phyloP scores from a whole-genome alignment of 2,888 invertebrate species.

The Acleris sparsana region DNA sequence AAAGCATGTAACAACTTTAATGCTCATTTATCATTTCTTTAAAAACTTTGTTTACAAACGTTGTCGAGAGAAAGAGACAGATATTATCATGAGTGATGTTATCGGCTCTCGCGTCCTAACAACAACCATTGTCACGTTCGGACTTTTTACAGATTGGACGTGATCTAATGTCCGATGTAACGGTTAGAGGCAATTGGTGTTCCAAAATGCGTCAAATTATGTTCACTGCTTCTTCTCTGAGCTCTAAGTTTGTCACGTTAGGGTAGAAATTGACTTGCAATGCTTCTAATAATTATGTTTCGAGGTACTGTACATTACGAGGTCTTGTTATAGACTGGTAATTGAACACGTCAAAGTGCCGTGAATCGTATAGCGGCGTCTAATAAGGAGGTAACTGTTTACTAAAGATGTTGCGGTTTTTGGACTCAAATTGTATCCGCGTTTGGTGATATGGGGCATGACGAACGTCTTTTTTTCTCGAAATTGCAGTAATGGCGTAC shows the following conservation, averaged over 20 bases:
- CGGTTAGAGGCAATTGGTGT: constrained; percentile 50
- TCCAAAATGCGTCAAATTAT: constrained; percentile 42
- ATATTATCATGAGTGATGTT: constrained; percentile 6
- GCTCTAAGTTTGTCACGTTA: constrained; percentile 16
- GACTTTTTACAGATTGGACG: constrained; percentile 49
- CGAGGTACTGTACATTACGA: constrained; percentile 43
- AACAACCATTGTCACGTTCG: constrained; percentile 50
- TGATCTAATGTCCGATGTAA: constrained; percentile 51
- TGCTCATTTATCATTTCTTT: constrained; percentile 19
- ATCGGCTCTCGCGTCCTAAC: constrained; percentile 14
- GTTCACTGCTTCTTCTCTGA: constrained; percentile 9
- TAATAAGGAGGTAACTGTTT: constrained; percentile 55
- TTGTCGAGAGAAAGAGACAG: constrained; percentile 8
- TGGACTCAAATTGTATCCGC: constrained; percentile 35
- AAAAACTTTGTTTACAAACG: constrained; percentile 22
- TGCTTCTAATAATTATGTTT: constrained; percentile 34
- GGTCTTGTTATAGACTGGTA: constrained; percentile 57
- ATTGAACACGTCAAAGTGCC: constrained; percentile 52
- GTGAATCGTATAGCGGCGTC: constrained; percentile 43
- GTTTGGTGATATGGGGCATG: constrained; percentile 10
- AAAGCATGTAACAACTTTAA: constrained; percentile 15
- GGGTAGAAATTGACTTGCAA: constrained; percentile 16
- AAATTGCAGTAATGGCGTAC: not conserved
- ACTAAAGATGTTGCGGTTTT: constrained; percentile 40
- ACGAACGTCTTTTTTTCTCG: constrained; percentile 6